Conservation (phyloP, 1,140 invertebrate genomes). For the Leptopilina clavipes region DNA sequence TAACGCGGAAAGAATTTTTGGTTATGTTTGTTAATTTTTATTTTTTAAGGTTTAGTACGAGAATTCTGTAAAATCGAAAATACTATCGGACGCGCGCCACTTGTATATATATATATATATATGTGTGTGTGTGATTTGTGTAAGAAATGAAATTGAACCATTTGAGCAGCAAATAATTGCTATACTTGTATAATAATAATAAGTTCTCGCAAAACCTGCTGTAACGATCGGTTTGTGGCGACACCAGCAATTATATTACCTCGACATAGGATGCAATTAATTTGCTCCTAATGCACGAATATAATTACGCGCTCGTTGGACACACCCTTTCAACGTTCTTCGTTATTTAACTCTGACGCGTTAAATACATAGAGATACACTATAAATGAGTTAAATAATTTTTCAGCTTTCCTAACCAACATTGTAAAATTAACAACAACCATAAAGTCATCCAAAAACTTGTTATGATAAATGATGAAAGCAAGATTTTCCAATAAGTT, state of each 20-base stretch:
- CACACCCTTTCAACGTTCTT: conserved; percentile 23
- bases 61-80: too few species aligned
- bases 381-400: conserved; percentile 5
- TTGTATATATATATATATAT: too few species aligned
- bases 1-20: too few species aligned
- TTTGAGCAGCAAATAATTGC: neutral
- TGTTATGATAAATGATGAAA: neutral
- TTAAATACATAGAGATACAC: neutral
- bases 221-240: conserved; percentile 10
- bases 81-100: too few species aligned
- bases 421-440: neutral
- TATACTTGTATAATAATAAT: neutral
- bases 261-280: conserved; percentile 14
- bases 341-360: conserved; percentile 5
- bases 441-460: neutral
- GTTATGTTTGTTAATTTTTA: too few species aligned
- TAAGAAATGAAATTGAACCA: neutral
- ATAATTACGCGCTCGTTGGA: conserved; percentile 21
- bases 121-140: too few species aligned
- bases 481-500: too few species aligned
- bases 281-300: conserved; percentile 19
- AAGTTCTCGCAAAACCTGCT: conserved; percentile 13
- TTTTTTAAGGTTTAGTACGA: too few species aligned
- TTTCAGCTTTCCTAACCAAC: neutral
- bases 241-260: conserved; percentile 30